Evolutionary conservation across 2,113 vertebrate genomes (phyloP), one percentile per base, ranked within the genome.

Genomic region (Catharus bicknelli): DNA sequence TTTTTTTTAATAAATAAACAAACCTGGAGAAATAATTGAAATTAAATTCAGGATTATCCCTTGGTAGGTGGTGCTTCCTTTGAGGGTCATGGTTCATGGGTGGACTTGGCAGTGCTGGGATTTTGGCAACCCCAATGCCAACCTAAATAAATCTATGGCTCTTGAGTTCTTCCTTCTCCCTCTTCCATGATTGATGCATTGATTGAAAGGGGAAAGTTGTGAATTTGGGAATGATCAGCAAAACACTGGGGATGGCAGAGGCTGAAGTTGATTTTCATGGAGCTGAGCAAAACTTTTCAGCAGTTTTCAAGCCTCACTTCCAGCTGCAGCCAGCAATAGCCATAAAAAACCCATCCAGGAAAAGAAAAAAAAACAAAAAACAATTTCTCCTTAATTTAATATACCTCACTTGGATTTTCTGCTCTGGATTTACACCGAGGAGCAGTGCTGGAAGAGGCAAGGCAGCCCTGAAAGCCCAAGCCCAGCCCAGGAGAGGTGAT

Each of bases 361-460:
- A 10, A 38, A 38, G 10, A 38, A 38, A 38, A 38, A 40, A 40
- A 17, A 18, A 0, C 7, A 23, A 53, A 34, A 43, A 40, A 5
- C 7, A 12, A 2, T 7, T 68, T 30, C 7, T 30, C 19, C 15
- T 36, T 36, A 15, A 22, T 12, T 20, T 32, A 0, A 0, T 4
- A 45, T 22, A 14, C 29, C 27, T 68, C 50, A 4, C 48, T 34
- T 34, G 16, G n/a, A 18, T 58, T 89, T 82, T 30, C 43, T 11
- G 0, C 23, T 11, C 6, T 0, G 34, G 45, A n/a, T 94, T 95
- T 76, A 30, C 53, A 48, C 8, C n/a, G 1, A 59, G n/a, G 16
- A 83, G 32, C 17, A 1, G 38, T 2, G 29, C 26, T 95, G 84
- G 47, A 11, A 34, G 66, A 61, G 36, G 5, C 27, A 5, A 54